phyloP scores from a whole-genome alignment of 1,140 invertebrate genomes.

The Aphelinus certus region DNA sequence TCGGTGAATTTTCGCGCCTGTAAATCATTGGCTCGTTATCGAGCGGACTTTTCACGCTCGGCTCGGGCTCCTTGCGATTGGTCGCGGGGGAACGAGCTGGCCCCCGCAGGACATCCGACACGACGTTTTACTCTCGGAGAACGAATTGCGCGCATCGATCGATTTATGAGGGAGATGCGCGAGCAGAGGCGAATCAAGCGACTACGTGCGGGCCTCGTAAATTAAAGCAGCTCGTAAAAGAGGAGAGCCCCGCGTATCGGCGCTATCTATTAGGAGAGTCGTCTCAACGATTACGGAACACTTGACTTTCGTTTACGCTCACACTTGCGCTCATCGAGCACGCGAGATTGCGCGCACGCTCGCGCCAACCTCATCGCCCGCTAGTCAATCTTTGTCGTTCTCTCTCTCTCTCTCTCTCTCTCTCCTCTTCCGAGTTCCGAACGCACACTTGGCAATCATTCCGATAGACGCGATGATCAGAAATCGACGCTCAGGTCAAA shows the following conservation, averaged over 20 bases:
- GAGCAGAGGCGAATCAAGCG: slow-evolving; percentile 2
- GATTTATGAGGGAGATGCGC: slow-evolving; percentile 1
- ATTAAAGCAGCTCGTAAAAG: slow-evolving; percentile 16
- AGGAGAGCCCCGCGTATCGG: background rate
- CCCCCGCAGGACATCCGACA: no score
- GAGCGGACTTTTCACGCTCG: background rate
- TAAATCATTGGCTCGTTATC: slow-evolving; percentile 19
- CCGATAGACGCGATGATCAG: no score
- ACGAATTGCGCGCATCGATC: background rate
- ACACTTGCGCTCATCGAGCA: background rate
- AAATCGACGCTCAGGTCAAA: no score
- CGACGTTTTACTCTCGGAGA: background rate
- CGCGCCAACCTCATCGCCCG: no score
- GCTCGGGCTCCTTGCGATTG: no score
- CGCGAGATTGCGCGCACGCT: background rate
- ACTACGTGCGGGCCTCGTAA: slow-evolving; percentile 2
- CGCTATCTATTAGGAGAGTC: slow-evolving; percentile 13
- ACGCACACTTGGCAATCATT: no score
- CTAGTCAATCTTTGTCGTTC: no score
- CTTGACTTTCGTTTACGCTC: slow-evolving; percentile 18
- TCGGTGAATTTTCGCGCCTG: slow-evolving; percentile 1
- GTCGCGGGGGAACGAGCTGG: no score
- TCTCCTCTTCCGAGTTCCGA: no score
- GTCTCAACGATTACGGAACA: slow-evolving; percentile 14
- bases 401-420: no score